Conservation (phyloP, 2,888 invertebrate genomes). For the Caenorhabditis sp. region DNA sequence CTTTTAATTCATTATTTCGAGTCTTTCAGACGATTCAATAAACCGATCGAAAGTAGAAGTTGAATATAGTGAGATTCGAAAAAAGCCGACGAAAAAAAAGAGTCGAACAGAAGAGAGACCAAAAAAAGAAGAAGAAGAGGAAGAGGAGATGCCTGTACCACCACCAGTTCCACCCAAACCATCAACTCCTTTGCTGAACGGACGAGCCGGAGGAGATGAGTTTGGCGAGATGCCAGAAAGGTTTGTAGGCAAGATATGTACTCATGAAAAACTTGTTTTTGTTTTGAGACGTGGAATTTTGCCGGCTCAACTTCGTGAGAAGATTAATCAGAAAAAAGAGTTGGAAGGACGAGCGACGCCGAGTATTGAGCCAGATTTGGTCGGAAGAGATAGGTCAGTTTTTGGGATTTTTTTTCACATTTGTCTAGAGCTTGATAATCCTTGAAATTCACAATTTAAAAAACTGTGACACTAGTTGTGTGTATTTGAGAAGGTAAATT, state of each 20-base stretch:
- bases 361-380: conserved; percentile 68
- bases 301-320: conserved; percentile 41
- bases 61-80: conserved; percentile 38
- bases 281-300: conserved; percentile 44
- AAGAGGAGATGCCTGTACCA: conserved; percentile 42
- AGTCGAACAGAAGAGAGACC: background rate
- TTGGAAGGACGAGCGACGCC: conserved; percentile 51
- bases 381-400: conserved; percentile 62
- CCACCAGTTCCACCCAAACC: conserved; percentile 71
- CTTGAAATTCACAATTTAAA: too few relatives aligned
- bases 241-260: too few relatives aligned
- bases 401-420: background rate
- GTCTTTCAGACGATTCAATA: conserved; percentile 38
- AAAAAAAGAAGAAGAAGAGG: conserved; percentile 14
- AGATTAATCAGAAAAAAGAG: conserved; percentile 38
- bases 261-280: too few relatives aligned
- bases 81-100: conserved; percentile 5
- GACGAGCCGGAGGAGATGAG: conserved; percentile 9
- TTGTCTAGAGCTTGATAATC: background rate
- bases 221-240: conserved; percentile 28
- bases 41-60: conserved; percentile 41
- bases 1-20: too few relatives aligned
- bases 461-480: too few relatives aligned
- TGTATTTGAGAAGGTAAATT: too few relatives aligned
- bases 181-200: conserved; percentile 70